Evolutionary conservation across 1,140 invertebrate species (phyloP).

Genomic region (Oryctes rhinoceros): DNA sequence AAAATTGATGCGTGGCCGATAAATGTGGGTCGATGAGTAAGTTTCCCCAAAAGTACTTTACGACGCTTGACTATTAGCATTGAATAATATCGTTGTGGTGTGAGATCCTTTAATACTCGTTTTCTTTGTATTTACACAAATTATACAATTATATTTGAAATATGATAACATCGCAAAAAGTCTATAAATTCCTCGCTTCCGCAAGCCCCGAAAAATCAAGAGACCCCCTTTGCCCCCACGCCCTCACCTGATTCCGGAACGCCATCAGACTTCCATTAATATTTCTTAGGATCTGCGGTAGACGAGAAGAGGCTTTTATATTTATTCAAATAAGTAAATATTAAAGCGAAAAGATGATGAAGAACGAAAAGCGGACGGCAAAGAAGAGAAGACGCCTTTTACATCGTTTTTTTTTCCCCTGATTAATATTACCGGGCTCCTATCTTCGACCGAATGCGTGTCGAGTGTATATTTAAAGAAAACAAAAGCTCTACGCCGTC

Average conservation of each 20-base stretch:
- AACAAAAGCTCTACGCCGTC: not conserved
- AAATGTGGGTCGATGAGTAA: too few species aligned
- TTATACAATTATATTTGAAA: too few species aligned
- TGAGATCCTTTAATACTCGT: too few species aligned
- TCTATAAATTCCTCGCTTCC: too few species aligned
- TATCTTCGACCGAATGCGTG: not conserved
- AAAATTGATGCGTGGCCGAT: too few species aligned
- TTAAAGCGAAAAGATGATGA: not conserved
- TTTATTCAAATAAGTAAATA: conserved; percentile 20
- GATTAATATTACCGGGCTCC: not conserved
- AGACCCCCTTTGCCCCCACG: too few species aligned
- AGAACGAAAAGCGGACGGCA: not conserved
- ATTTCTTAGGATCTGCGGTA: conserved; percentile 6
- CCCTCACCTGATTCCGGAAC: not conserved
- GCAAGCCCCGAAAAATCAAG: too few species aligned
- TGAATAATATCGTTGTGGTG: too few species aligned
- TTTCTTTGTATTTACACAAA: too few species aligned
- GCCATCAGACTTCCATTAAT: not conserved
- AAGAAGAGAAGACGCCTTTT: not conserved
- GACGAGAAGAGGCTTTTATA: conserved; percentile 3
- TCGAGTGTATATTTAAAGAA: conserved; percentile 7
- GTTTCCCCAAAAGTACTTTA: too few species aligned
- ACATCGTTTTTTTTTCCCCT: not conserved
- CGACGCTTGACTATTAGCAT: too few species aligned
- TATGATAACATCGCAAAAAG: too few species aligned